Evolutionary conservation across 2,797 vertebrate species (phyloP), one percentile per base, ranked within the genome.

Genomic region (Botia kubotai): DNA sequence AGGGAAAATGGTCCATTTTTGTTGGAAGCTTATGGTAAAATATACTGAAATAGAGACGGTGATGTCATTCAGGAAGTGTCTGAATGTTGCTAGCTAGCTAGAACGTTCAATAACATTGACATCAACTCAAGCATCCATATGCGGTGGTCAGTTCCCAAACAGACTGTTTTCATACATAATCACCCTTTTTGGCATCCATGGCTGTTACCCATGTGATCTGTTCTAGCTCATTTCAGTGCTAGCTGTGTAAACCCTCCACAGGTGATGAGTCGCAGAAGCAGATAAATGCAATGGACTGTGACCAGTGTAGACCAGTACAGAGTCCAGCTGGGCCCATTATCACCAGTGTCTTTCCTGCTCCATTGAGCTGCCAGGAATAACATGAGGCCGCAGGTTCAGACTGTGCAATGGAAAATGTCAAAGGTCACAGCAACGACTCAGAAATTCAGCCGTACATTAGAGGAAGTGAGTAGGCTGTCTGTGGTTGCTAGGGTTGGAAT

Each of bases 261-360:
- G 88, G 85, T 86, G 86, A 84, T 72, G 85, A 87, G 75, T 79
- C 81, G 62, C 48, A 69, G 46, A 79, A 72, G 74, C 83, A 62
- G 76, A 85, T 81, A 87, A 86, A 82, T 69, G 29, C 83, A 82
- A 63, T 75, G 57, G 71, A 46, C 86, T 72, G 19, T 77, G 77
- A 78, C 79, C 75, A 82, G 81, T 82, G 75, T 82, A 55, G 75
- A 78, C 72, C 82, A 68, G 82, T 67, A 29, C 52, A 69, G 33
- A 39, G 80, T 81, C 75, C 82, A 66, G 57, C n/a, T 23, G 80
- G 82, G 66, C 85, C 77, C 83, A 82, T 88, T 87, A 82, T 77
- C 85, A 83, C 50, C 62, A 33, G 72, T 71, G 78, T 62, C 60
- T 4, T 78, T 75, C 26, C 63, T 17, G 79, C 88, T 85, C 50